Conservation (phyloP, 2,797 vertebrate genomes). For the Macropodus opercularis region DNA sequence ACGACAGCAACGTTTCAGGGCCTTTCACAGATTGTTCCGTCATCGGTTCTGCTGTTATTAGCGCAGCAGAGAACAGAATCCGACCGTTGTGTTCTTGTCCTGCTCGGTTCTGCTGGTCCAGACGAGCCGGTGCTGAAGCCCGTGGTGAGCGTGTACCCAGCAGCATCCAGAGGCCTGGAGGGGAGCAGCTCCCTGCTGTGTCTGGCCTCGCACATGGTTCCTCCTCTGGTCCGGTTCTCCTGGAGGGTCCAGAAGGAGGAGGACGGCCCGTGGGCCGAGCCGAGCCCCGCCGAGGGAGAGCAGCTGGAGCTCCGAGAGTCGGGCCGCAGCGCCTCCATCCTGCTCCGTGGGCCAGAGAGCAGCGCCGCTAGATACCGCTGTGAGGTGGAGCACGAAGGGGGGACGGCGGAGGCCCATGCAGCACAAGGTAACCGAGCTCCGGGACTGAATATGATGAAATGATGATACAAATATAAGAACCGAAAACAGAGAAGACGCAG, state of each 20-base stretch:
- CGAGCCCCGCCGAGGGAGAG: constrained; percentile 1
- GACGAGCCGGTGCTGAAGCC: constrained; percentile 13
- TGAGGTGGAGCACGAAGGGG: constrained; percentile 19
- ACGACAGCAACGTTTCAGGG: too few species aligned
- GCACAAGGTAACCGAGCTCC: constrained; percentile 28
- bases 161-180: constrained; percentile 20
- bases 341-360: rapidly evolving
- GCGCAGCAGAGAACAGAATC: too few species aligned
- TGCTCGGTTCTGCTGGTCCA: too few species aligned
- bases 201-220: constrained; percentile 47
- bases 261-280: not conserved
- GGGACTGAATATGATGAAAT: too few species aligned
- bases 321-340: constrained; percentile 9
- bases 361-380: constrained; percentile 13
- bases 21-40: too few species aligned
- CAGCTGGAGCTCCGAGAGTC: constrained; percentile 32
- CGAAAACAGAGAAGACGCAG: too few species aligned
- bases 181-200: constrained; percentile 38
- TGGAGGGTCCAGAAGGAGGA: constrained; percentile 33
- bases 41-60: too few species aligned
- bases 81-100: too few species aligned
- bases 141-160: constrained; percentile 35
- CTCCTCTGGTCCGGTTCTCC: constrained; percentile 42
- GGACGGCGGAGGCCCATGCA: not conserved
- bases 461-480: too few species aligned